Evolutionary conservation across 2,797 vertebrate species (phyloP).

Genomic region (Poliocrania exsul): DNA sequence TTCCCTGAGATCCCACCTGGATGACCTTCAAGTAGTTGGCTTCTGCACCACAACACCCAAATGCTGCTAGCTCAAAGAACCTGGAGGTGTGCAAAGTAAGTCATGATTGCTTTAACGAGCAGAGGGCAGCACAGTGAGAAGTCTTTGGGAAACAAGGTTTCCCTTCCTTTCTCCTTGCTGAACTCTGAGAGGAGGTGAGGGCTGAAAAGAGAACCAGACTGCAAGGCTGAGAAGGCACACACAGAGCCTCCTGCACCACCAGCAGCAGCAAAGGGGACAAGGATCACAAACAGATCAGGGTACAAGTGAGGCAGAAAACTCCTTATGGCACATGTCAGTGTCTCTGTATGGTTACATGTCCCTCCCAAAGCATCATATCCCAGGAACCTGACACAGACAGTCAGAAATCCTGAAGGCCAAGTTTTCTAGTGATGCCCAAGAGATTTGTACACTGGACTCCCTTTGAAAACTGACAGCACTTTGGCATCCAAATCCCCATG

Average conservation of each 20-base stretch:
- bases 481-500: not conserved
- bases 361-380: not conserved
- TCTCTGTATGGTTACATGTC: not conserved
- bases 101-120: fast-evolving
- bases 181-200: not conserved
- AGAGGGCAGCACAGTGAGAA: not conserved
- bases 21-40: not conserved
- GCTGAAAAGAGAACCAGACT: not conserved
- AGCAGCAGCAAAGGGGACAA: not conserved
- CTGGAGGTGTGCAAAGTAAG: not conserved
- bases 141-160: not conserved
- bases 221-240: not conserved
- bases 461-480: not conserved
- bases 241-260: not conserved
- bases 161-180: not conserved
- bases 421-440: not conserved
- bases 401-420: not conserved
- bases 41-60: not conserved
- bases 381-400: not conserved
- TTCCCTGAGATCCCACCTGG: fast-evolving
- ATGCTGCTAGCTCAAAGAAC: not conserved
- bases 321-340: not conserved
- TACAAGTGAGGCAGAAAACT: not conserved
- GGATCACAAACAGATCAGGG: not conserved
- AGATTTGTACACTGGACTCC: not conserved